A percentile compares a stretch with the other conserved stretches of the same genome.
These are phyloP conservation scores for Trematocara stigmaticum DNA, from an alignment of 2,113 vertebrate species.

Conservation along the genomic window DNA sequence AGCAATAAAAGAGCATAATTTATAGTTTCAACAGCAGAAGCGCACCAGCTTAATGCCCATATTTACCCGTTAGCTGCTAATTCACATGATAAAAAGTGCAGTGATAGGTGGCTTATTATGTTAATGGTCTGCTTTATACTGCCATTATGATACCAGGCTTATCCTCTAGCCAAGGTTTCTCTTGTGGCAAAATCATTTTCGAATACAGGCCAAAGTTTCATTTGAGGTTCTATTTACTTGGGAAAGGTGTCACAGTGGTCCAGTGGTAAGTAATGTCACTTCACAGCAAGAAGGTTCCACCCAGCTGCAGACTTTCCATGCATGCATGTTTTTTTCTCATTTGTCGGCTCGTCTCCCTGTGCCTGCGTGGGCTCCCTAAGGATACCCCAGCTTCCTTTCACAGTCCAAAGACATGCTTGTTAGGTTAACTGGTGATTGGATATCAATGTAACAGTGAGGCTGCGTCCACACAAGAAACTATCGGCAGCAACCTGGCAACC, in stretches of 20 bases:
- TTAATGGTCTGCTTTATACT: not conserved
- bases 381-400: not conserved
- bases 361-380: not conserved
- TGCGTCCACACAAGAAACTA: not conserved
- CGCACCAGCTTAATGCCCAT: not conserved
- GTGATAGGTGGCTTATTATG: not conserved
- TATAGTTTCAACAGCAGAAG: not conserved
- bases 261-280: not conserved
- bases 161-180: not conserved
- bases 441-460: not conserved
- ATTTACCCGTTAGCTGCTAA: not conserved
- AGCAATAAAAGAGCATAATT: not conserved
- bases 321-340: not conserved
- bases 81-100: not conserved
- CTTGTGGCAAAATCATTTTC: not conserved
- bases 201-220: not conserved
- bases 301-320: not conserved
- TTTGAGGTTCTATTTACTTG: not conserved
- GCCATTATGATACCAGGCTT: not conserved
- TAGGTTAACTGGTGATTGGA: not conserved
- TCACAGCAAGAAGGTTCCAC: not conserved
- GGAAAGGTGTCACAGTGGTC: not conserved
- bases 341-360: not conserved
- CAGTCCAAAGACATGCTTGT: not conserved
- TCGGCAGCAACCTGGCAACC: not conserved